Base-by-base conservation (phyloP, 2,113 vertebrate genomes). In the Daboia siamensis region DNA sequence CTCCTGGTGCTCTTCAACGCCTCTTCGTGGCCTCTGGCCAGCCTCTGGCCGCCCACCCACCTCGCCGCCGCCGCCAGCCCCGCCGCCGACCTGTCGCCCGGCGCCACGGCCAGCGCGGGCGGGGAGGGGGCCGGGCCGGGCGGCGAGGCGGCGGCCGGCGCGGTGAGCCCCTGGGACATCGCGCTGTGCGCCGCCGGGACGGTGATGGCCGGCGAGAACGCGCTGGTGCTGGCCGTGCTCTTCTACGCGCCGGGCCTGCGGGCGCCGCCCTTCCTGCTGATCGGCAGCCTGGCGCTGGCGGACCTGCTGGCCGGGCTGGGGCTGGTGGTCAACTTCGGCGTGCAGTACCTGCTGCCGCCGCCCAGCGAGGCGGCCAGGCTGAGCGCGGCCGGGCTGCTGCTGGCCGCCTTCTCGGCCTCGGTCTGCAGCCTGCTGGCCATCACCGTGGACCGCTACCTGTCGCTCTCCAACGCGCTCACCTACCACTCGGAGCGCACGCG, bases 391-490 rank as follows among this genome's bases (percentile, higher is more conserved):
- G 98, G 97, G 86, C 93, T 99, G 94, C 97, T 99, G 88, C 98
- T 99, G 57, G 97, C 98, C 29, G 98, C 99, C 46, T 99, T 99
- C 97, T 99, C 99, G 0, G 99, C 99, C 2, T 99, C 99, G 0
- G 97, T 98, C 9, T 97, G 98, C 94, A 99, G 98, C 97, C 97
- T 99, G 24, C 97, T 99, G 90, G 98, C 98, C 95, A 99, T 99
- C 97, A 99, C 99, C 0, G 97, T 99, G 93, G 99, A 99, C 97
- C 98, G 99, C 1, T 99, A 99, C 97, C 97, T 99, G 96, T 99
- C 98, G 44, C 96, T 99, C 23, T 98, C 98, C 97, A 98, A 99
- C 92, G 99, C 99, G 1, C 97, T 99, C 88, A 99, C 99, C 95
- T 99, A 99, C 97, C 98, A 98, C 98, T 98, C 98, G 0, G 98